phyloP scores from a whole-genome alignment of 2,113 vertebrate species.

The Eleginops maclovinus region DNA sequence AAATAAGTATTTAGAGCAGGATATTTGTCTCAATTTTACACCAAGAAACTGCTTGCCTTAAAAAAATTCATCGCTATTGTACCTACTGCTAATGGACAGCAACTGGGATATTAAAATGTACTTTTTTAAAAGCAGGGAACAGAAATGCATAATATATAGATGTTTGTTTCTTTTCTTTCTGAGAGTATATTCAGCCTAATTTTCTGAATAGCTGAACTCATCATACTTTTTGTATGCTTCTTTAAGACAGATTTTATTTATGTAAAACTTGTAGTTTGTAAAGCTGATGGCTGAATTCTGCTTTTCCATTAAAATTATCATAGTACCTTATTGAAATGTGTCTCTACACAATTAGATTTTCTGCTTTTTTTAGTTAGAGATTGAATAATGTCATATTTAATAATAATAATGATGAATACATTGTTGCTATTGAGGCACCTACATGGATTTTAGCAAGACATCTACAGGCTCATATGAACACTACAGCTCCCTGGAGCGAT shows the following conservation, averaged over 20 bases:
- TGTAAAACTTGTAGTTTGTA: not conserved
- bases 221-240: not conserved
- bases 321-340: not conserved
- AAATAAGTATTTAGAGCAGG: not conserved
- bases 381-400: too few relatives aligned
- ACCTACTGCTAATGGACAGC: not conserved
- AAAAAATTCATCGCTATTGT: not conserved
- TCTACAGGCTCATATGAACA: not conserved
- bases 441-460: too few relatives aligned
- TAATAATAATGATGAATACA: too few relatives aligned
- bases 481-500: slow-evolving; percentile 50
- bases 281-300: not conserved
- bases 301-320: not conserved
- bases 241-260: not conserved
- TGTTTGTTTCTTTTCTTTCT: not conserved
- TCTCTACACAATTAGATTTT: too few relatives aligned
- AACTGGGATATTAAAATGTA: not conserved
- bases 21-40: not conserved
- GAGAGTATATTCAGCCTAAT: not conserved
- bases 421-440: not conserved
- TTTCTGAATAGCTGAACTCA: not conserved
- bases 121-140: not conserved
- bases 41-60: not conserved
- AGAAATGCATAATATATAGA: not conserved
- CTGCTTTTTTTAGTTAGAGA: too few relatives aligned